phyloP scores from a whole-genome alignment of 1,140 invertebrate genomes.

The Anoplophora glabripennis region DNA sequence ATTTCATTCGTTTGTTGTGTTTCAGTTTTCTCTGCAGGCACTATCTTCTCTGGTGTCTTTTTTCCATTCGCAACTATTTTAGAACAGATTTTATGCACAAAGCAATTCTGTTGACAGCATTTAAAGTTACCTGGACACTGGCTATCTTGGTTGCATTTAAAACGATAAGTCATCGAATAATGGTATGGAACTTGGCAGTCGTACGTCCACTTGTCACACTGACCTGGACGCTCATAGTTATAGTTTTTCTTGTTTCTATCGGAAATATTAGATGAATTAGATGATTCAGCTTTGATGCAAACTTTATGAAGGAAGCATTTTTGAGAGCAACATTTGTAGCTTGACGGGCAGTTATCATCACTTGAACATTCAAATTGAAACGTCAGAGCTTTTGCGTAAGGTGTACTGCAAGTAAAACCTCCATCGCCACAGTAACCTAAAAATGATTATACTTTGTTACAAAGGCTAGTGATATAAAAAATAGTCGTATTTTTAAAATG shows the following conservation, averaged over 20 bases:
- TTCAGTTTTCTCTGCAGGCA: no score
- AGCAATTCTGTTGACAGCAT: slow-evolving; percentile 12
- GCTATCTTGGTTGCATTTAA: slow-evolving; percentile 2
- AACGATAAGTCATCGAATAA: slow-evolving; percentile 4
- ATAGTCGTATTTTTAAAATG: no score
- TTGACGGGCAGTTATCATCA: slow-evolving; percentile 5
- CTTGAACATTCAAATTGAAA: slow-evolving; percentile 8
- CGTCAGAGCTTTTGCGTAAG: neutral
- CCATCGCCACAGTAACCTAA: neutral
- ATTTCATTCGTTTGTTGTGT: neutral
- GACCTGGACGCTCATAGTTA: no score
- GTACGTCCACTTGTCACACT: neutral
- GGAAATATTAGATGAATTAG: no score
- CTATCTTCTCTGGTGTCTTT: neutral
- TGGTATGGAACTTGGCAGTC: neutral
- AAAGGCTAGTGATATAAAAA: no score
- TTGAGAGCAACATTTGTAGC: slow-evolving; percentile 9
- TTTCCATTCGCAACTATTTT: neutral
- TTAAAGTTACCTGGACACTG: slow-evolving; percentile 13
- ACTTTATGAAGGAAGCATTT: slow-evolving; percentile 13
- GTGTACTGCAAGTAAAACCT: slow-evolving; percentile 1
- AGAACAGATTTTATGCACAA: slow-evolving; percentile 12
- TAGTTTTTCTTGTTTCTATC: no score
- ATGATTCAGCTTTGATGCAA: neutral
- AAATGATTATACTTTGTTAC: no score